A percentile compares a stretch with the other conserved stretches of the same genome.
Evolutionary conservation across 2,888 invertebrate genomes (phyloP).

Genomic region (Glaucopsyche alexis): DNA sequence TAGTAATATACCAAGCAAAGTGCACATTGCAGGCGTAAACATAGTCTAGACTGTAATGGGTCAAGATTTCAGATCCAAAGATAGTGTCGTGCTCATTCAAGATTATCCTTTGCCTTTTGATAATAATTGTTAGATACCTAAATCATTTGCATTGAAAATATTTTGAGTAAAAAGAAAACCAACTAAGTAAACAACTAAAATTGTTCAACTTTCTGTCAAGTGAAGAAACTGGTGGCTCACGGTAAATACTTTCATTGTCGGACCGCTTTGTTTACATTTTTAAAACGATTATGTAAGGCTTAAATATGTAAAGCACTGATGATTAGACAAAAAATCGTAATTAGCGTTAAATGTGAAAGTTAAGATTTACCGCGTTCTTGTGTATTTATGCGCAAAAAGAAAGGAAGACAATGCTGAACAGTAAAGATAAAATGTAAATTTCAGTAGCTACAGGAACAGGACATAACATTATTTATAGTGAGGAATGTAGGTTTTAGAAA

Average conservation of each 20-base stretch:
- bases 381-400: constrained; percentile 21
- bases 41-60: not conserved
- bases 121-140: no score
- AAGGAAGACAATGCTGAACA: not conserved
- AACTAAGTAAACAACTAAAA: no score
- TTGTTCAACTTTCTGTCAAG: no score
- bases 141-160: no score
- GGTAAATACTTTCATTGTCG: no score
- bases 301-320: not conserved
- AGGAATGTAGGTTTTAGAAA: constrained; percentile 12
- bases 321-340: not conserved
- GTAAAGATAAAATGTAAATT: not conserved
- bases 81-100: no score
- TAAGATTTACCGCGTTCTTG: constrained; percentile 2
- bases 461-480: not conserved
- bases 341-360: constrained; percentile 11
- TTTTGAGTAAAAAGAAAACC: no score
- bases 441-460: not conserved
- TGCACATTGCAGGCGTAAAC: not conserved
- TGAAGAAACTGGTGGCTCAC: no score
- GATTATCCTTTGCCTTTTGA: no score
- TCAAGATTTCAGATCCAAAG: no score
- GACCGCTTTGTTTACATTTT: not conserved
- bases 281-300: constrained; percentile 1
- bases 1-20: not conserved